These are phyloP conservation scores for Meliscaeva auricollis DNA, from an alignment of 2,888 invertebrate genomes.

Conservation along the genomic window DNA sequence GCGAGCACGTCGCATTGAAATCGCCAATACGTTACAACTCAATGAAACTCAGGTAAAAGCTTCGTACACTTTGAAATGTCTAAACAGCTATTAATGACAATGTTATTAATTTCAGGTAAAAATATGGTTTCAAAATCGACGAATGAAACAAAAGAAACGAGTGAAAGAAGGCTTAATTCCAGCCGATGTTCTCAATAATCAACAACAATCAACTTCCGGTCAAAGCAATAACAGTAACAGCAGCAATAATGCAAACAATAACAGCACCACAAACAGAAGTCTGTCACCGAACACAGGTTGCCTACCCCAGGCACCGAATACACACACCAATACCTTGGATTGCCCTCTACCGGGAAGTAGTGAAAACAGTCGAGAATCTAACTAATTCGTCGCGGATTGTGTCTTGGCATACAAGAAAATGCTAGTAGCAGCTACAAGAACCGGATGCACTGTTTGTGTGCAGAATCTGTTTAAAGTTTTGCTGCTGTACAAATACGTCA, in stretches of 20 bases:
- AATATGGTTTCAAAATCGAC: constrained; percentile 99
- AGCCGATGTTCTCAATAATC: constrained; percentile 86
- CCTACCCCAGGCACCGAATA: constrained; percentile 48
- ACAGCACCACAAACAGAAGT: constrained; percentile 63
- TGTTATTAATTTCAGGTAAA: constrained; percentile 86
- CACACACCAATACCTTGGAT: constrained; percentile 52
- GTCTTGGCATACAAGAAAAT: background rate
- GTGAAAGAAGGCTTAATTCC: constrained; percentile 96
- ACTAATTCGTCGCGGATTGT: constrained; percentile 36
- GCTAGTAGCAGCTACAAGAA: background rate
- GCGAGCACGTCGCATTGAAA: constrained; percentile 97
- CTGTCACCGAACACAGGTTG: constrained; percentile 57
- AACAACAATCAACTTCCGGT: constrained; percentile 80
- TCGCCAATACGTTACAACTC: constrained; percentile 97
- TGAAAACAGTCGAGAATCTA: constrained; percentile 67
- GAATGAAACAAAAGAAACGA: constrained; percentile 99
- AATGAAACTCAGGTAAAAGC: constrained; percentile 94
- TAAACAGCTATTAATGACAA: background rate
- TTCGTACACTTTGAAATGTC: too few species aligned
- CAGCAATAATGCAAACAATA: constrained; percentile 75
- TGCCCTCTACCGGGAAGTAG: constrained; percentile 66
- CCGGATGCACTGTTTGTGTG: background rate
- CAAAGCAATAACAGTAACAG: constrained; percentile 76
- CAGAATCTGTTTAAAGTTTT: constrained; percentile 21
- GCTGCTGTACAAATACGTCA: constrained; percentile 44